Evolutionary conservation across 64 coral and sea anemone genomes (phyloP).

Genomic region (Acropora tenuis): DNA sequence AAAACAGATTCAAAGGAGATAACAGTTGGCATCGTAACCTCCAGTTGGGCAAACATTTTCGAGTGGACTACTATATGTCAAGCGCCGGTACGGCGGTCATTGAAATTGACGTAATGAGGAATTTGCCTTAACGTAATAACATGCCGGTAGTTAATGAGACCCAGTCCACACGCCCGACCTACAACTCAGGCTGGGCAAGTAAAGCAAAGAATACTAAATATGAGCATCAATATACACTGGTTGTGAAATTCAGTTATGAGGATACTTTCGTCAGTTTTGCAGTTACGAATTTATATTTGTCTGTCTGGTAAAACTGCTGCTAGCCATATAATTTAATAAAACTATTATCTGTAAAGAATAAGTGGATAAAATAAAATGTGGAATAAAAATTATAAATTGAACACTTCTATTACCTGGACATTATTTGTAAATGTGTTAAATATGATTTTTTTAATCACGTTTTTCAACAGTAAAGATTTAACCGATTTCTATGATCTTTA

Average conservation of each 20-base stretch:
- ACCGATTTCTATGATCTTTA: too few relatives aligned
- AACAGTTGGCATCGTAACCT: too few relatives aligned
- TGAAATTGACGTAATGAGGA: too few relatives aligned
- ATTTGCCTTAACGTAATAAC: too few relatives aligned
- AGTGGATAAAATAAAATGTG: not conserved
- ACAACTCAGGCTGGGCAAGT: not conserved
- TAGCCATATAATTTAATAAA: slow-evolving; percentile 5
- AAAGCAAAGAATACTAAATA: not conserved
- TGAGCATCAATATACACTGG: not conserved
- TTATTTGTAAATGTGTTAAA: too few relatives aligned
- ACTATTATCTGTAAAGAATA: not conserved
- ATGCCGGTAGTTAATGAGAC: too few relatives aligned
- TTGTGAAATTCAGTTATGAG: not conserved
- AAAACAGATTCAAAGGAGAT: too few relatives aligned
- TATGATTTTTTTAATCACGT: not conserved
- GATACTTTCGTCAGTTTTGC: not conserved
- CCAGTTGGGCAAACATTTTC: too few relatives aligned
- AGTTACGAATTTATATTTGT: not conserved
- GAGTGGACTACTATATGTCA: too few relatives aligned
- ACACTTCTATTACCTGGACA: not conserved
- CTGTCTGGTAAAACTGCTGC: not conserved
- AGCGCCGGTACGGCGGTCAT: too few relatives aligned
- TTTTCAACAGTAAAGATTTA: not conserved
- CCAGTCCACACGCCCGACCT: too few relatives aligned
- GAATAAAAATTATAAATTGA: not conserved